A percentile compares a stretch with the other conserved stretches of the same genome.
Evolutionary conservation across 2,888 invertebrate genomes (phyloP).

Genomic region (Brachyptera putata): DNA sequence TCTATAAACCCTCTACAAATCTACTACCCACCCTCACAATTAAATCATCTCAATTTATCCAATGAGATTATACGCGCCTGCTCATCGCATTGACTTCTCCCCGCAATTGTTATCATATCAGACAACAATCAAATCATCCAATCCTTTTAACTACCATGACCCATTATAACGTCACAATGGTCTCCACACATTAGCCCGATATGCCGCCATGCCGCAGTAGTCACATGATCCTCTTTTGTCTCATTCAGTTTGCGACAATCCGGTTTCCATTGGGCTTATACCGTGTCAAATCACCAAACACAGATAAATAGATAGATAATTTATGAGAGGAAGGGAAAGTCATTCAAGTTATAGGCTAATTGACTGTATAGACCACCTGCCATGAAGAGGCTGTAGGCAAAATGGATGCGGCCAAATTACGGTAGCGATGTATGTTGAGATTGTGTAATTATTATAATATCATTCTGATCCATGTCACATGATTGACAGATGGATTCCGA

Average conservation of each 20-base stretch:
- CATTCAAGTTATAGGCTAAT: neutral
- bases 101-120: slow-evolving; percentile 5
- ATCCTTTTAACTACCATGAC: neutral
- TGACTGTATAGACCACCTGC: slow-evolving; percentile 13
- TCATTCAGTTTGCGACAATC: slow-evolving; percentile 24
- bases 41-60: too few species aligned
- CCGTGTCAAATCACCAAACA: slow-evolving; percentile 22
- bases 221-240: slow-evolving; percentile 21
- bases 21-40: too few species aligned
- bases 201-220: neutral
- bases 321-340: neutral
- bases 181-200: neutral
- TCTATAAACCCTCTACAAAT: too few species aligned
- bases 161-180: neutral
- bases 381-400: neutral
- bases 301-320: slow-evolving; percentile 14
- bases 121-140: neutral
- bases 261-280: slow-evolving; percentile 27
- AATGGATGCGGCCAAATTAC: neutral
- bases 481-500: slow-evolving; percentile 13
- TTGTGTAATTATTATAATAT: neutral
- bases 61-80: too few species aligned
- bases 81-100: slow-evolving; percentile 1
- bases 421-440: neutral
- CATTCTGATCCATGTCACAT: neutral